phyloP scores from a whole-genome alignment of 1,140 invertebrate species.

The Zaprionus ornatus region DNA sequence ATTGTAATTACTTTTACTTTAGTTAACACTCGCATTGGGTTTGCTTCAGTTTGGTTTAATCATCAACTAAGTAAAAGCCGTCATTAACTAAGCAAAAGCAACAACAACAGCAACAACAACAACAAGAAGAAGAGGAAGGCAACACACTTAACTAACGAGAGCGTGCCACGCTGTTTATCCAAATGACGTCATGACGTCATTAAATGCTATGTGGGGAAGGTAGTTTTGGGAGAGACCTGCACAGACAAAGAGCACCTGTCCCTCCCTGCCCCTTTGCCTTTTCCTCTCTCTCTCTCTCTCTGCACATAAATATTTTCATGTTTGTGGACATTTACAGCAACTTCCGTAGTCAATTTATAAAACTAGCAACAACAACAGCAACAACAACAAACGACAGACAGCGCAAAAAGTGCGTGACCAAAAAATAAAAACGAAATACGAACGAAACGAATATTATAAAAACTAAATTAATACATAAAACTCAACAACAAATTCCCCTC shows the following conservation, averaged over 20 bases:
- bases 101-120: neutral
- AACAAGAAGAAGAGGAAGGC: too few relatives aligned
- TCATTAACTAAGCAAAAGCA: slow-evolving; percentile 37
- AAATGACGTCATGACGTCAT: slow-evolving; percentile 38
- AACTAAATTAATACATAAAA: slow-evolving; percentile 72
- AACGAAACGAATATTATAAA: slow-evolving; percentile 13
- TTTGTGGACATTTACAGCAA: slow-evolving; percentile 80
- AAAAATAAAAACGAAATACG: slow-evolving; percentile 8
- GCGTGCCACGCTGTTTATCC: slow-evolving; percentile 24
- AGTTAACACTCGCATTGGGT: neutral
- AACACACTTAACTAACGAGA: slow-evolving; percentile 33
- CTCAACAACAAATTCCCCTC: slow-evolving; percentile 39
- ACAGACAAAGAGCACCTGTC: neutral
- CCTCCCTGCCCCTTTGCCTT: neutral
- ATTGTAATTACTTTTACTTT: slow-evolving; percentile 69
- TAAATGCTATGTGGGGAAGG: too few relatives aligned
- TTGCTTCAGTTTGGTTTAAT: slow-evolving; percentile 14
- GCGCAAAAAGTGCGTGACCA: slow-evolving; percentile 26
- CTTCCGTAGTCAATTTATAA: slow-evolving; percentile 77
- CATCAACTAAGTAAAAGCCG: slow-evolving; percentile 46
- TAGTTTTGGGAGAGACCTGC: neutral
- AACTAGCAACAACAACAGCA: slow-evolving; percentile 49
- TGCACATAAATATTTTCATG: slow-evolving; percentile 67
- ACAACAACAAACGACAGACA: slow-evolving; percentile 8
- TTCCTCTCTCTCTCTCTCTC: neutral